Conservation (phyloP, 2,113 vertebrate genomes). For the Podarcis muralis region DNA sequence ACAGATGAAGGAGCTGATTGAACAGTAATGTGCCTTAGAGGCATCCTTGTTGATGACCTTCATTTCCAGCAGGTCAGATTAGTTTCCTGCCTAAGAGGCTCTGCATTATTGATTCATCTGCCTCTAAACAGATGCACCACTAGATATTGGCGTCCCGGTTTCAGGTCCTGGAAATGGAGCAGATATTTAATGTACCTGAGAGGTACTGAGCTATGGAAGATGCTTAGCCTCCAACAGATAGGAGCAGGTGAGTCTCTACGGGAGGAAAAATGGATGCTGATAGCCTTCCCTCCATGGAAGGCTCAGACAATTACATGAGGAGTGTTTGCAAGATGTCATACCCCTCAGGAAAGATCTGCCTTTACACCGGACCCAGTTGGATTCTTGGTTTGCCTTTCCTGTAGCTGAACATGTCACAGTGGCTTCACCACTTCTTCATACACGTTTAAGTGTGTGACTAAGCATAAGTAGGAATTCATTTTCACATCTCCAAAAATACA, state of each 20-base stretch:
- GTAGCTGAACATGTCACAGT: not conserved
- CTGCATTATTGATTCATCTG: conserved; percentile 63
- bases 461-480: not conserved
- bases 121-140: conserved; percentile 58
- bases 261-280: conserved; percentile 3
- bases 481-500: not conserved
- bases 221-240: conserved; percentile 33
- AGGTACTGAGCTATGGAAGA: conserved; percentile 41
- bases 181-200: conserved; percentile 23
- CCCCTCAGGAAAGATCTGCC: not conserved
- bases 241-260: conserved; percentile 29
- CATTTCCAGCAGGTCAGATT: conserved; percentile 59
- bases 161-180: conserved; percentile 30
- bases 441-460: not conserved
- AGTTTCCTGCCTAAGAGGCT: conserved; percentile 59
- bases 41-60: conserved; percentile 67
- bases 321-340: conserved; percentile 9
- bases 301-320: conserved; percentile 37
- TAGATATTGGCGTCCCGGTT: conserved; percentile 25
- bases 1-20: conserved; percentile 24
- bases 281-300: not conserved
- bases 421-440: rapidly evolving
- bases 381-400: not conserved
- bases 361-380: not conserved
- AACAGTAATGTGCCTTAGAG: conserved; percentile 45